A percentile compares a stretch with the other conserved stretches of the same genome.
phyloP scores from a whole-genome alignment of 1,140 invertebrate species.

The Melanaphis sacchari region DNA sequence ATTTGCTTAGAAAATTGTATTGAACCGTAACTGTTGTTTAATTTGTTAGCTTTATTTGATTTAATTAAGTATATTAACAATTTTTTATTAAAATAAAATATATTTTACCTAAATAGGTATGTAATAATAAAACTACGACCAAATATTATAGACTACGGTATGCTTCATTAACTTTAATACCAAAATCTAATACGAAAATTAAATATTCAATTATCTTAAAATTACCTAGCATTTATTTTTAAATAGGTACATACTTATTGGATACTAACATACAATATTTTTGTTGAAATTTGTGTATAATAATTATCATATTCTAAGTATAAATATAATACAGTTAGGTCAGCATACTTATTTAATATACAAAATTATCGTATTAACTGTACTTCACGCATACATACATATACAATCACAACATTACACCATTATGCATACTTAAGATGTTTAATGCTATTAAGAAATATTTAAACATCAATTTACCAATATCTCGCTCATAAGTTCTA shows the following conservation, averaged over 20 bases:
- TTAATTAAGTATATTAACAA: not conserved
- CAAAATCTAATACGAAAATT: not conserved
- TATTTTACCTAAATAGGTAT: not conserved
- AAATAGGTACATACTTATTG: not conserved
- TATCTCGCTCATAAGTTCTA: not conserved
- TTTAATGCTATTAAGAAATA: not conserved
- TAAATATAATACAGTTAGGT: not conserved
- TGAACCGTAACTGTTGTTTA: not conserved
- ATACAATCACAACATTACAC: not conserved
- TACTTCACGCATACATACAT: not conserved
- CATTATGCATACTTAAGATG: not conserved
- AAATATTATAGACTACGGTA: not conserved
- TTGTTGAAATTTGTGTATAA: not conserved
- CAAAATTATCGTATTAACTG: not conserved
- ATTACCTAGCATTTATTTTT: not conserved
- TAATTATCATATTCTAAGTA: not conserved
- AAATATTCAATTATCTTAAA: not conserved
- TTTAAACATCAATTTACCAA: not conserved
- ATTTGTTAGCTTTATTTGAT: not conserved
- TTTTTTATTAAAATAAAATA: not conserved
- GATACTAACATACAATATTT: not conserved
- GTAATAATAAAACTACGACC: not conserved
- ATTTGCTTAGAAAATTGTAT: not conserved
- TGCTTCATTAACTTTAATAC: not conserved
- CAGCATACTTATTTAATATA: not conserved